These are phyloP conservation scores for Pentalonia nigronervosa DNA, from an alignment of 1,140 invertebrate species.

Conservation along the genomic window DNA sequence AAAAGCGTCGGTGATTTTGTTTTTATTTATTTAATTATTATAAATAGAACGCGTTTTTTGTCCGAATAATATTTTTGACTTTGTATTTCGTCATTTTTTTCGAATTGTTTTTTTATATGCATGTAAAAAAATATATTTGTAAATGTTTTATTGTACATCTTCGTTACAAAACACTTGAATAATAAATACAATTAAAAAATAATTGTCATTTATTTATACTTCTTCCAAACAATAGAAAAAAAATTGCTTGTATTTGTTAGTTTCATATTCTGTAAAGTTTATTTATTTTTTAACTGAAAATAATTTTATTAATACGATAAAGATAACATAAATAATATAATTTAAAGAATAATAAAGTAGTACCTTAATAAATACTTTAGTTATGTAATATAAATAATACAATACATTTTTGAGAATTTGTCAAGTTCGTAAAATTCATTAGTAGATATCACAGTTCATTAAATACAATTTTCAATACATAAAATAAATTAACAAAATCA, in stretches of 20 bases:
- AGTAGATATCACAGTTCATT: slow-evolving; percentile 30
- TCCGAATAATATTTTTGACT: slow-evolving; percentile 41
- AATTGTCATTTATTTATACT: neutral
- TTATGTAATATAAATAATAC: neutral
- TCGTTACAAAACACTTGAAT: slow-evolving; percentile 55
- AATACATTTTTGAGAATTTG: neutral
- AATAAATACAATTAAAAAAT: slow-evolving; percentile 50
- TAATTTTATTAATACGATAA: neutral
- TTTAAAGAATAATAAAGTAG: neutral
- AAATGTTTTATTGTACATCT: slow-evolving; percentile 55
- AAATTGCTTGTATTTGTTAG: neutral
- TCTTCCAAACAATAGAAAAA: neutral
- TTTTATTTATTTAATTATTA: slow-evolving; percentile 41
- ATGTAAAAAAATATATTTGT: slow-evolving; percentile 57
- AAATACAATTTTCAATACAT: slow-evolving; percentile 22
- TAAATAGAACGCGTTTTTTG: slow-evolving; percentile 28
- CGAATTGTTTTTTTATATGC: slow-evolving; percentile 57
- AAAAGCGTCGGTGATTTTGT: slow-evolving; percentile 33
- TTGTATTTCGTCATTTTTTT: slow-evolving; percentile 55
- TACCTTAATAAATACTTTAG: neutral
- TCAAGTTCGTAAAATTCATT: neutral
- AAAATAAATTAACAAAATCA: slow-evolving; percentile 30
- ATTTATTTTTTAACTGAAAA: neutral
- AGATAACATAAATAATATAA: neutral
- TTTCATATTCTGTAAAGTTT: slow-evolving; percentile 5